These are phyloP conservation scores for Trisateles emortualis DNA, from an alignment of 2,888 invertebrate species.

Conservation along the genomic window DNA sequence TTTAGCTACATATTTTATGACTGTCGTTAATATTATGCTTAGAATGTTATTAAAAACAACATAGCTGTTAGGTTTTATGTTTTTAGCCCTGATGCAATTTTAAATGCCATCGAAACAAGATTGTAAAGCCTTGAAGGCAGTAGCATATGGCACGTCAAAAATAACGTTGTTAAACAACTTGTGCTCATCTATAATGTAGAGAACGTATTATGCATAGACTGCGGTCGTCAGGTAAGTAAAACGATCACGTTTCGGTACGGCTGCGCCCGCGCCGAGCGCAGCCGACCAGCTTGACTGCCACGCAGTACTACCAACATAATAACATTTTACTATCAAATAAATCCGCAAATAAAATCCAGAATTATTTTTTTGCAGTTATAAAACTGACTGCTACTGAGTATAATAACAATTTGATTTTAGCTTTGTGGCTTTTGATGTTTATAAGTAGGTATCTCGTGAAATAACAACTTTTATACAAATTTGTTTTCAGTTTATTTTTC, in stretches of 20 bases:
- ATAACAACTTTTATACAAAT: background rate
- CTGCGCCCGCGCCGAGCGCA: slow-evolving; percentile 47
- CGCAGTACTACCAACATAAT: slow-evolving; percentile 42
- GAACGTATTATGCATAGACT: slow-evolving; percentile 39
- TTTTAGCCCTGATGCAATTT: slow-evolving; percentile 6
- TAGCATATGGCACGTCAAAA: slow-evolving; percentile 29
- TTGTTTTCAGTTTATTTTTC: background rate
- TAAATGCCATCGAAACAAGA: slow-evolving; percentile 33
- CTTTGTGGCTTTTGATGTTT: background rate
- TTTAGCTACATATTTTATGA: background rate
- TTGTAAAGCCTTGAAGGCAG: slow-evolving; percentile 33
- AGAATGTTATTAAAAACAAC: background rate
- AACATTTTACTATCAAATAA: background rate
- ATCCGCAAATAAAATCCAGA: background rate
- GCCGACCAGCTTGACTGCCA: slow-evolving; percentile 36
- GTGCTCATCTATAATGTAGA: slow-evolving; percentile 32
- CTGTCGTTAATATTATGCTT: background rate
- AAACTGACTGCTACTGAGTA: background rate
- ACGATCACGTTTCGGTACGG: slow-evolving; percentile 65
- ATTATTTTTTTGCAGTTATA: background rate
- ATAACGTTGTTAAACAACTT: slow-evolving; percentile 25
- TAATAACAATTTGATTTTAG: background rate
- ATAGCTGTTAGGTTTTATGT: background rate
- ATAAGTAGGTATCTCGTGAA: background rate
- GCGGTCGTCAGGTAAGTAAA: slow-evolving; percentile 59